Evolutionary conservation across 2,797 vertebrate species (phyloP).

Genomic region (Falco columbarius): DNA sequence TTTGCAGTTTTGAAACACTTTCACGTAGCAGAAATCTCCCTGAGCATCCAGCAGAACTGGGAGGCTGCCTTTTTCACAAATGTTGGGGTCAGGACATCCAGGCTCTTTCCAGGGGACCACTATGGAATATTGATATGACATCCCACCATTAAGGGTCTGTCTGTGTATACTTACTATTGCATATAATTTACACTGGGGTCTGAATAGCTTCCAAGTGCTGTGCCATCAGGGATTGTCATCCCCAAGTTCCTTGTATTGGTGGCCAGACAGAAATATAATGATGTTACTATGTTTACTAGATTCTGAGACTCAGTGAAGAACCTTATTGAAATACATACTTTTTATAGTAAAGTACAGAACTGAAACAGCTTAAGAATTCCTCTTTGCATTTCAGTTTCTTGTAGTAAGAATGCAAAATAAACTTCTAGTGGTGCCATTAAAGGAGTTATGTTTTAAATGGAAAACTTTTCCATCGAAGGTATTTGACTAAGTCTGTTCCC

Average conservation of each 20-base stretch:
- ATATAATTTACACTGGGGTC: neutral
- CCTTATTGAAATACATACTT: neutral
- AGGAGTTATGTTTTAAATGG: neutral
- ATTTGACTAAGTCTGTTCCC: neutral
- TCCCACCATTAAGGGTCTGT: neutral
- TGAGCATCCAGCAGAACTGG: neutral
- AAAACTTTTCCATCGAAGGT: neutral
- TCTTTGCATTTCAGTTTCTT: neutral
- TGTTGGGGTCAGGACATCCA: neutral
- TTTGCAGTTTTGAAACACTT: neutral
- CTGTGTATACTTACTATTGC: neutral
- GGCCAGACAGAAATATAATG: neutral
- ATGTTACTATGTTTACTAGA: neutral
- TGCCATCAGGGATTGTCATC: neutral
- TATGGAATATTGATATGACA: neutral
- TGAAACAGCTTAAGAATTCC: neutral
- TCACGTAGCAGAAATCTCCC: neutral
- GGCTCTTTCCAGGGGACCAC: neutral
- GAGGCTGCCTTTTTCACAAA: neutral
- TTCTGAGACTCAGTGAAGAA: neutral
- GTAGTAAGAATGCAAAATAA: neutral
- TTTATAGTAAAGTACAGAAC: neutral
- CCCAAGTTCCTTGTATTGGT: neutral
- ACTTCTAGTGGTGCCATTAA: neutral
- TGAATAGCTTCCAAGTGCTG: neutral